Percentiles rank a stretch among this genome's conserved stretches.
Conservation (phyloP, 2,888 invertebrate genomes). For the Eupithecia dodoneata region DNA sequence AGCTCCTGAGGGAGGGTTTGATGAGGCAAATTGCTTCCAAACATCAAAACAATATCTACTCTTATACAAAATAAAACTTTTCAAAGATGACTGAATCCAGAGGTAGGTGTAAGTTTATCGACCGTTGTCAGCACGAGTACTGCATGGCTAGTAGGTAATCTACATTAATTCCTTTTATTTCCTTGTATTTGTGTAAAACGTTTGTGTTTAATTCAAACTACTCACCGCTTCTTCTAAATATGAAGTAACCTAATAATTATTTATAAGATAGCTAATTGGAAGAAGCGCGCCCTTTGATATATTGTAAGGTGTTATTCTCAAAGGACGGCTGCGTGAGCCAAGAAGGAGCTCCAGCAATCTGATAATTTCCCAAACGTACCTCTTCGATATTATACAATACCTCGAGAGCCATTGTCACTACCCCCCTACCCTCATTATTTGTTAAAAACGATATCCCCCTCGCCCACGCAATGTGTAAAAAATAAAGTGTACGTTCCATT, state of each 20-base stretch:
- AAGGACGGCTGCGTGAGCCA: background rate
- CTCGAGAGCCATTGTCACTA: background rate
- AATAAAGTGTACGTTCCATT: conserved; percentile 1
- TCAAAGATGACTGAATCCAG: background rate
- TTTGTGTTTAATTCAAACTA: background rate
- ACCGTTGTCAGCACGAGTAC: background rate
- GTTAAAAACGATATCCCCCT: background rate
- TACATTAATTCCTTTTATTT: background rate
- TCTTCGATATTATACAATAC: background rate
- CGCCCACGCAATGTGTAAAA: conserved; percentile 6
- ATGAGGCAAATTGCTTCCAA: background rate
- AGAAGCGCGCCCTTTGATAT: no score
- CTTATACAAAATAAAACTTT: background rate
- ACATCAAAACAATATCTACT: background rate
- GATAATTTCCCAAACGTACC: conserved; percentile 12
- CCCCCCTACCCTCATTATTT: conserved; percentile 1
- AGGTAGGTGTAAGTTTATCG: background rate
- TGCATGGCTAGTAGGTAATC: background rate
- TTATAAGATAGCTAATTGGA: no score
- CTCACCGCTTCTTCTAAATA: background rate
- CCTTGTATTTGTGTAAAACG: background rate
- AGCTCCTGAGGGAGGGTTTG: background rate
- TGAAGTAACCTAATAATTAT: background rate
- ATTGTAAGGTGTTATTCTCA: background rate
- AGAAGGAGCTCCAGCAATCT: background rate